Conservation (phyloP, 2,888 invertebrate genomes). For the Cryptops parisi region DNA sequence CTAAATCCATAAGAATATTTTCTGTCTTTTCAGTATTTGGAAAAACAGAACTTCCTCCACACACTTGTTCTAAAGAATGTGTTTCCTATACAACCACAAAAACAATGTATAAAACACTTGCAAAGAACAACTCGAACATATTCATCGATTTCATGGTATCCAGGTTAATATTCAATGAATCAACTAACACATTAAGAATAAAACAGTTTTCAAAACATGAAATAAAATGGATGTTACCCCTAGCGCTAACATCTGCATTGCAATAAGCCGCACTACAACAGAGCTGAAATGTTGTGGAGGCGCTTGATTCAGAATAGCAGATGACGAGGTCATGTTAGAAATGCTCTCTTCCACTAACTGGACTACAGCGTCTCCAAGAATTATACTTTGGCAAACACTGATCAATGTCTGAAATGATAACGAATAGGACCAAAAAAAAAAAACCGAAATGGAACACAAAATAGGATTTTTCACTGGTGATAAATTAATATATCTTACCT, state of each 20-base stretch:
- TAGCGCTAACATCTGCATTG: constrained; percentile 84
- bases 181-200: background rate
- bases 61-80: constrained; percentile 84
- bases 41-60: constrained; percentile 79
- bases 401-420: constrained; percentile 44
- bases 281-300: constrained; percentile 92
- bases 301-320: constrained; percentile 74
- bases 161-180: no score
- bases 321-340: constrained; percentile 43
- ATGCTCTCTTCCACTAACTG: constrained; percentile 46
- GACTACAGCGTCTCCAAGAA: constrained; percentile 58
- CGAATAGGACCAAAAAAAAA: background rate
- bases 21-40: constrained; percentile 83
- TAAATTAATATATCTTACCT: constrained; percentile 45
- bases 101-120: background rate
- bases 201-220: background rate
- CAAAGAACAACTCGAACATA: no score
- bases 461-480: background rate
- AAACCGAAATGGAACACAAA: background rate
- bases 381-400: constrained; percentile 32
- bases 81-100: constrained; percentile 44
- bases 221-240: constrained; percentile 54
- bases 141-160: no score
- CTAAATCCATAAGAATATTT: constrained; percentile 86
- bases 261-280: constrained; percentile 85